Percentiles rank a stretch among this genome's conserved stretches.
Conservation (phyloP, 1,140 invertebrate species). For the Caenorhabditis elegans region WBcel235 BX284602.5:875501-876000, state of each 20-base stretch:
- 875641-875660: no score
- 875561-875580: no score
- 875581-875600: no score
- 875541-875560: no score
- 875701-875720: no score
- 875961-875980: slow-evolving; percentile 98
- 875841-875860: slow-evolving; percentile 99
- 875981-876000: slow-evolving; percentile 84
- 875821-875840: slow-evolving; percentile 99
- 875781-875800: slow-evolving; percentile 98
- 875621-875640: no score
- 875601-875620: no score
- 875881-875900: slow-evolving; percentile 98
- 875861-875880: slow-evolving; percentile 99
- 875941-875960: slow-evolving; percentile 93
- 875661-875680: no score
- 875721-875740: slow-evolving; percentile 30
- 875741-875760: slow-evolving; percentile 38
- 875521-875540: no score
- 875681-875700: no score
- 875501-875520: no score
- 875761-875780: slow-evolving; percentile 73
- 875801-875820: slow-evolving; percentile 99
- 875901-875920: slow-evolving; percentile 98
- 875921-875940: slow-evolving; percentile 91